Percentiles rank a stretch among this genome's conserved stretches.
Conservation (phyloP, 2,113 vertebrate species). For the Tupaia tana region DNA sequence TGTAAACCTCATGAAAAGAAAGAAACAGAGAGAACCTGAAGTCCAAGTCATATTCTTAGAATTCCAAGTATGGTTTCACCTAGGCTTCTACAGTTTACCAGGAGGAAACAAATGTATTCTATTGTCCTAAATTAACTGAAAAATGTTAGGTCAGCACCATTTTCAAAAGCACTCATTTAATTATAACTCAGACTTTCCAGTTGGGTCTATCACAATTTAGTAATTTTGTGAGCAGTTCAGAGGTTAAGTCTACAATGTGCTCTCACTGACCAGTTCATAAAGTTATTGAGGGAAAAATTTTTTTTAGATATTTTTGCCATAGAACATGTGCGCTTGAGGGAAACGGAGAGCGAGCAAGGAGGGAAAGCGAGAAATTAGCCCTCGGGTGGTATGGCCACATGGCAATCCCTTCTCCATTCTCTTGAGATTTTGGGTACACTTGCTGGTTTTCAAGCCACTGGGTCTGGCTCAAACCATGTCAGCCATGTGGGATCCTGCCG, state of each 20-base stretch:
- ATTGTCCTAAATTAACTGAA: background rate
- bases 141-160: background rate
- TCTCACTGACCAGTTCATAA: background rate
- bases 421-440: no score
- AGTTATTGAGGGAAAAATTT: no score
- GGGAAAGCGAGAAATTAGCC: no score
- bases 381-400: no score
- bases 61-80: background rate
- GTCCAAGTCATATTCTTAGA: background rate
- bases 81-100: background rate
- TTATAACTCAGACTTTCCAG: constrained; percentile 22
- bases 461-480: no score
- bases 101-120: background rate
- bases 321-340: no score
- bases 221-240: background rate
- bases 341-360: no score
- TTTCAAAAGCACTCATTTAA: constrained; percentile 22
- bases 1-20: background rate
- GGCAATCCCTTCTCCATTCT: no score
- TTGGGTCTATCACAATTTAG: background rate
- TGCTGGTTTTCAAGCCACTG: no score
- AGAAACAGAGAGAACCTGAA: background rate
- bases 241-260: background rate
- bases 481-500: no score
- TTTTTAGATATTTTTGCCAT: no score